Conservation (phyloP, 2,888 invertebrate genomes). For the Dendrolimus pini region DNA sequence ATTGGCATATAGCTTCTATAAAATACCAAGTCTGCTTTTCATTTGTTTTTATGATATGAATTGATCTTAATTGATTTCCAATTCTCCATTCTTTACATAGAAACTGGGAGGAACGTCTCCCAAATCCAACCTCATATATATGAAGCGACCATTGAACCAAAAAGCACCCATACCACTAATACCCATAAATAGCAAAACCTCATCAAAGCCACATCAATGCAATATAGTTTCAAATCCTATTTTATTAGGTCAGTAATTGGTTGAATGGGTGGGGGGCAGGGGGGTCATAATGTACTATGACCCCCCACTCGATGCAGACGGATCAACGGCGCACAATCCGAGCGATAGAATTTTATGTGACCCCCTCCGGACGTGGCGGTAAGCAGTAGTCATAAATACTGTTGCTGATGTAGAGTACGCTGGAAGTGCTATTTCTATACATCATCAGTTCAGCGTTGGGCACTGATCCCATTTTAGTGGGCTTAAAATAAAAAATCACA, state of each 20-base stretch:
- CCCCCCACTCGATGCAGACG: slow-evolving; percentile 36
- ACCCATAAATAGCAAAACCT: neutral
- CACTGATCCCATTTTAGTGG: no score
- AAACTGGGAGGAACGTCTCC: no score
- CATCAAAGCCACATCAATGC: neutral
- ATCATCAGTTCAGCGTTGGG: neutral
- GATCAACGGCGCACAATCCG: slow-evolving; percentile 62
- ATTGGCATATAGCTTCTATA: no score
- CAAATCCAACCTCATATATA: no score
- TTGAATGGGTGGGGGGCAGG: slow-evolving; percentile 15
- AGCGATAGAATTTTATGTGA: slow-evolving; percentile 72
- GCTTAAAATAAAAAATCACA: no score
- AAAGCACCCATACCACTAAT: neutral
- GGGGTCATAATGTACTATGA: slow-evolving; percentile 25
- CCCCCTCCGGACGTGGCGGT: slow-evolving; percentile 57
- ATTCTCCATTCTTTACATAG: no score
- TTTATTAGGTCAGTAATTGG: slow-evolving; percentile 24
- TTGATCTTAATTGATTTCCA: no score
- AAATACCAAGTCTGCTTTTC: no score
- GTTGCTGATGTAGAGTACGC: slow-evolving; percentile 7
- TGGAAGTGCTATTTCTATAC: neutral
- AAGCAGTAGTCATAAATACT: slow-evolving; percentile 66
- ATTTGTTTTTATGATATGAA: no score
- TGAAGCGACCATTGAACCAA: neutral
- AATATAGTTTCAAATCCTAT: slow-evolving; percentile 4